Evolutionary conservation across 2,888 invertebrate species (phyloP), one percentile per base, ranked within the genome.

Genomic region (Eristalis tenax): DNA sequence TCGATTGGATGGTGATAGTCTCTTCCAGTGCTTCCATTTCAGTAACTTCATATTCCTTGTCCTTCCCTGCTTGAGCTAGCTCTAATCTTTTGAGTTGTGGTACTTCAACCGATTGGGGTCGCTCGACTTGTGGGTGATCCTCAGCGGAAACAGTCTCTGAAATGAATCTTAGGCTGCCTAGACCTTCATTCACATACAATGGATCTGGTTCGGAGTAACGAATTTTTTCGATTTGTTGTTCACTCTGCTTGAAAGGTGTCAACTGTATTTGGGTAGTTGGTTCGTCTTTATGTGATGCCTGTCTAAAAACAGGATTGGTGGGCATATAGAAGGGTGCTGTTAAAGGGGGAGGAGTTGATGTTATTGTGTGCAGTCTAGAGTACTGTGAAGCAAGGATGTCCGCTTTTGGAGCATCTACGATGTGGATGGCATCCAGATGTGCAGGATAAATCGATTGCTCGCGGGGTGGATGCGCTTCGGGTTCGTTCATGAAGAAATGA

Each of bases 181-280:
- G 4, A 61, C 90, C 89, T 50, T 89, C 87, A 84, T 94, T 59
- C 26, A 4, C 59, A 59, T 59, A 94, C 50, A 94, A 90, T 5
- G 94, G 94, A 92, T 94, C 94, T 26, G 93, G 92, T 88, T 94
- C 94, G 0, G 94, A 94, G 89, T 93, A 94, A 66, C 92, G 91
- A 6, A 89, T 87, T 0, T 90, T 90, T 89, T 92, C 92, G 35
- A 90, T 89, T 4, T 92, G 85, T 59, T 89, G 90, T 35, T 92
- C 91, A 75, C 92, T 92, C 8, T 91, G 90, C 40, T 90, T 81
- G 88, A 92, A 92, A 4, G 91, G 88, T 77, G 90, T 91, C 13
- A 28, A 0, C 10, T 61, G 35, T 3, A 23, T 63, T 15, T 88
- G 87, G 11, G 88, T 89, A 23, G 89, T 81, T 6, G 89, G 66